phyloP scores from a whole-genome alignment of 2,888 invertebrate species.

The Orchestes rusci region DNA sequence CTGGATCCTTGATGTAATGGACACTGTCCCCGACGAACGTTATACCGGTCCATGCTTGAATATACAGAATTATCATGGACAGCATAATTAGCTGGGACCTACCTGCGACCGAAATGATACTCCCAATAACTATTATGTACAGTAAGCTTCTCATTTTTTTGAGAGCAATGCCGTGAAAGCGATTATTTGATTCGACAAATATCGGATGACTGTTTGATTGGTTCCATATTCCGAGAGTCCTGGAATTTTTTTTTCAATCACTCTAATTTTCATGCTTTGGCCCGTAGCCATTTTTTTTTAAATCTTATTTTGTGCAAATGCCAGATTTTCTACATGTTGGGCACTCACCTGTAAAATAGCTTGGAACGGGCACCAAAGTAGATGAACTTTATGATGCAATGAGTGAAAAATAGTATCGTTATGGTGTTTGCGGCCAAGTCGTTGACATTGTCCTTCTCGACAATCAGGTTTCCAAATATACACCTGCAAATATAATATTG shows the following conservation, averaged over 20 bases:
- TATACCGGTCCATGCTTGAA: slow-evolving; percentile 64
- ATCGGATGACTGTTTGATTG: slow-evolving; percentile 77
- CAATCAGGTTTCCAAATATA: slow-evolving; percentile 60
- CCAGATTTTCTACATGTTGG: no score
- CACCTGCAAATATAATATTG: slow-evolving; percentile 36
- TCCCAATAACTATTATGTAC: slow-evolving; percentile 52
- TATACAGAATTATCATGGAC: background rate
- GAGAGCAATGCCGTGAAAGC: slow-evolving; percentile 64
- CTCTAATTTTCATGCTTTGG: background rate
- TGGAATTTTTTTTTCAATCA: slow-evolving; percentile 30
- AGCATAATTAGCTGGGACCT: no score
- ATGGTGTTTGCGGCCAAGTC: slow-evolving; percentile 68
- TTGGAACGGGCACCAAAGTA: slow-evolving; percentile 70
- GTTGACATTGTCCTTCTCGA: slow-evolving; percentile 69
- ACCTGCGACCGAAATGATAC: slow-evolving; percentile 3
- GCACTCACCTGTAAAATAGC: slow-evolving; percentile 60
- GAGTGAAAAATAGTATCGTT: slow-evolving; percentile 73
- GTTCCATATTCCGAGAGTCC: slow-evolving; percentile 77
- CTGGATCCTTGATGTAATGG: slow-evolving; percentile 57
- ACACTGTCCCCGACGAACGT: slow-evolving; percentile 77
- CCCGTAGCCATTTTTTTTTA: no score
- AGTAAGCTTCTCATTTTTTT: slow-evolving; percentile 69
- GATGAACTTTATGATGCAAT: slow-evolving; percentile 64
- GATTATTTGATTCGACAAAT: slow-evolving; percentile 70
- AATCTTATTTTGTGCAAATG: no score